phyloP scores from a whole-genome alignment of 2,113 vertebrate species.

The Chaetops frenatus region DNA sequence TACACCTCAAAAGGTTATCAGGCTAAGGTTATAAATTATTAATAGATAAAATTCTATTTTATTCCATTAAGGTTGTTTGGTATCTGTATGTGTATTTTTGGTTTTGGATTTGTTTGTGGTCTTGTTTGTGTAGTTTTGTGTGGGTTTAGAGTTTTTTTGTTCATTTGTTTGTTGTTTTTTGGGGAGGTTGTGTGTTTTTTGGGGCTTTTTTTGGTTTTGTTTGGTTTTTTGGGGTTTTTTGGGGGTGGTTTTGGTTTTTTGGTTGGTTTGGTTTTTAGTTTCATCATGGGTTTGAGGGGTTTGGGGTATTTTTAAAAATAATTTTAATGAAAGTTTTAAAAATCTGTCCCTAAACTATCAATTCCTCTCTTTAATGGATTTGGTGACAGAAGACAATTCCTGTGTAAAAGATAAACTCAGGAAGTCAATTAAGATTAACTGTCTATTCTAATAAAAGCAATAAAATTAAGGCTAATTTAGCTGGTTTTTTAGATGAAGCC shows the following conservation, averaged over 20 bases:
- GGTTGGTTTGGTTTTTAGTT: not conserved
- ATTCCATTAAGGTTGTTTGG: not conserved
- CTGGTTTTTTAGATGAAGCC: not conserved
- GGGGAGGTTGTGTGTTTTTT: too few relatives aligned
- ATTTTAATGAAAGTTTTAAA: not conserved
- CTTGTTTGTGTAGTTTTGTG: not conserved
- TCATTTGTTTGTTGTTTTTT: too few relatives aligned
- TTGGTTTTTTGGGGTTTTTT: rapidly evolving
- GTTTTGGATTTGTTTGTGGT: not conserved
- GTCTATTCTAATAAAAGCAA: not conserved
- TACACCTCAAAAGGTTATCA: not conserved
- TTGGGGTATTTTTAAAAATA: not conserved
- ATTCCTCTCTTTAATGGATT: not conserved
- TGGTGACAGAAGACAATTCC: not conserved
- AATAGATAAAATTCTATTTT: not conserved
- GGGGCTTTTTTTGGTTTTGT: too few relatives aligned
- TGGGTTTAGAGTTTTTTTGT: too few relatives aligned
- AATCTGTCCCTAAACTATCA: not conserved
- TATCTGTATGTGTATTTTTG: not conserved
- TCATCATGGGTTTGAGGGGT: not conserved
- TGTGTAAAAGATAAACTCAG: not conserved
- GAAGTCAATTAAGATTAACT: not conserved
- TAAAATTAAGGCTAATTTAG: not conserved
- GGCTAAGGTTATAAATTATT: not conserved
- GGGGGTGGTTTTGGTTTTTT: rapidly evolving